Percentiles rank a stretch among this genome's conserved stretches.
phyloP scores from a whole-genome alignment of 2,113 vertebrate species.

The Otis tarda region DNA sequence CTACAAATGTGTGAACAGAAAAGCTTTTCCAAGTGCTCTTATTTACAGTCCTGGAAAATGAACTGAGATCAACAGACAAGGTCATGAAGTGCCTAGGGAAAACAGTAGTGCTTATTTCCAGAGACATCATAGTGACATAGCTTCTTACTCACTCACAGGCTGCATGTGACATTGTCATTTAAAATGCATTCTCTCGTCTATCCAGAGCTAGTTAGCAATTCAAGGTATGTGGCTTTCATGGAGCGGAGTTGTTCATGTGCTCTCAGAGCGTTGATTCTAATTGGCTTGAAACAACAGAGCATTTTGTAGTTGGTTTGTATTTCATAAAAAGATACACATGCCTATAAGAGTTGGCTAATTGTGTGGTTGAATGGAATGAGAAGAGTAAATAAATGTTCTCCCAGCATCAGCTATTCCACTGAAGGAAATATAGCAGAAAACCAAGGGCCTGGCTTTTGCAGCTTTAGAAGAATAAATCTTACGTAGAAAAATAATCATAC shows the following conservation, averaged over 20 bases:
- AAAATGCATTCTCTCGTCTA: conserved; percentile 32
- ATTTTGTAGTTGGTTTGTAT: conserved; percentile 51
- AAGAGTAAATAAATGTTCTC: not conserved
- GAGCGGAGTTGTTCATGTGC: not conserved
- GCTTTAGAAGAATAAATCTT: not conserved
- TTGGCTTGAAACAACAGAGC: not conserved
- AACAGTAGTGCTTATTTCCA: conserved; percentile 48
- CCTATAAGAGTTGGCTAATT: not conserved
- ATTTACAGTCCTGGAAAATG: conserved; percentile 67
- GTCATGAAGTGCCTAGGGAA: conserved; percentile 47
- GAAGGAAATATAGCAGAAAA: not conserved
- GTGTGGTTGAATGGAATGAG: not conserved
- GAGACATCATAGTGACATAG: conserved; percentile 45
- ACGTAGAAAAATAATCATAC: not conserved
- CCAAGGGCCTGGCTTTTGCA: not conserved
- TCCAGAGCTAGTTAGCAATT: conserved; percentile 37
- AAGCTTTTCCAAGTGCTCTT: conserved; percentile 63
- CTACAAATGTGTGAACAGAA: conserved; percentile 65
- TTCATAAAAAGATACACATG: conserved; percentile 25
- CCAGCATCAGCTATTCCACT: not conserved
- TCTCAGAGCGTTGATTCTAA: not conserved
- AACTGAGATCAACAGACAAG: conserved; percentile 58
- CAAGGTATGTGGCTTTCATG: not conserved
- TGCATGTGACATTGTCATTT: conserved; percentile 59
- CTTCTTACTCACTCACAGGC: conserved; percentile 35